Base-by-base conservation (phyloP, 2,888 invertebrate species). In the Cetonia aurata region DNA sequence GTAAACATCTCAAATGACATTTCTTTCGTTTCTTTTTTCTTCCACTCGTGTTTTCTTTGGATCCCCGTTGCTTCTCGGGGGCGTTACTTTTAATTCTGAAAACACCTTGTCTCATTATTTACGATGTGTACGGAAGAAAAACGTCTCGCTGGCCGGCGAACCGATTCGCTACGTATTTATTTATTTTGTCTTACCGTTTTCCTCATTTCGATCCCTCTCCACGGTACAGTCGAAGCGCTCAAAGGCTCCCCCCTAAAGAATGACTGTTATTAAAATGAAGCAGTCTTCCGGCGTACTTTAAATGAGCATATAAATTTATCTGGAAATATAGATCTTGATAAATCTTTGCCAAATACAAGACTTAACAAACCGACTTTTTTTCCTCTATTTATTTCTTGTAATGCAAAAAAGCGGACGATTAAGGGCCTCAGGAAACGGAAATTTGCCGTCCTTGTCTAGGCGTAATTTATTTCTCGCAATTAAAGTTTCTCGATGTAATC, bases 261-360 rank as follows among this genome's bases (percentile, higher is more conserved):
- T 53, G 69, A 69, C 62, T 44, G 69, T 69, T 69, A 69, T 69
- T 69, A 69, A 69, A 69, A 69, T 62, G 60, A 44, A 69, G 69
- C 69, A 62, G 69, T 69, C 69, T 69, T 69, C 69, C 69, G 69
- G 53, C 60, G 25, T 53, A 62, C 53, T 69, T 69, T 69, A 69
- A 69, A 69, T 69, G 59, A 60, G 53, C 62, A 44, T 60, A 60
- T 69, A 69, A 60, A 69, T 69, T 69, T 60, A 37, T 53, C 62
- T 60, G 25, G 62, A 62, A 60, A 69, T 60, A 59, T 60, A 69
- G 60, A 69, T 69, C 69, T 59, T 52, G 59, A 69, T 60, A 69
- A 69, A 69, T 69, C 69, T 62, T 59, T 17, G 50, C 62, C 53
- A 44, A 67, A 46, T 46, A 67, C 53, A 56, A 52, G 56, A 67